Evolutionary conservation across 2,113 vertebrate genomes (phyloP), one percentile per base, ranked within the genome.

Genomic region (Turdus rufiventris): DNA sequence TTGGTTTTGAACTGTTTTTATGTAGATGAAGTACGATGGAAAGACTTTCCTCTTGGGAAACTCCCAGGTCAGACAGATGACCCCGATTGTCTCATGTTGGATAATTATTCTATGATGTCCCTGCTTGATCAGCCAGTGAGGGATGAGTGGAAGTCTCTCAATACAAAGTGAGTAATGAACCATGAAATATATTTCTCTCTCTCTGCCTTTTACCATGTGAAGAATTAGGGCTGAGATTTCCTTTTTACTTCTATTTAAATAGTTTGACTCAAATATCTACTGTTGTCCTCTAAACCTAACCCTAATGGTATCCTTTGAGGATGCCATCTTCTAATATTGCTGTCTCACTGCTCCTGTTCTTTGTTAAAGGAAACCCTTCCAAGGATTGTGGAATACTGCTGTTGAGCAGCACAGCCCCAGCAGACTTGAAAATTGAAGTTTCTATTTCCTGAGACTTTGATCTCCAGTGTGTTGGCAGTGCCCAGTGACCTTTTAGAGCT

Each of bases 41-140:
- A 97, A 48, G 97, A 98, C 65, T 98, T 97, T 48, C 98, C 99
- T 38, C 95, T 99, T 48, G 99, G 99, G 21, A 99, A 98, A 85
- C 97, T 99, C 45, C 99, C 99, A 1, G 98, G 99, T 68, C 99
- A 99, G 96, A 98, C 98, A 1, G 99, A 99, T 5, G 99, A 99
- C 80, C 99, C 99, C 8, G 98, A 98, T 18, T 97, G 97, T 91
- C 98, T 99, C 48, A 97, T 99, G 97, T 67, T 99, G 95, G 98
- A 99, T 33, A 98, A 96, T 93, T 99, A 98, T 73, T 98, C 98
- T 3, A 97, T 98, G 61, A 98, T 99, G 97, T 98, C 98, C 8
- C 98, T 99, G 33, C 98, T 98, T 58, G 99, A 99, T 94, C 99
- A 99, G 93, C 98, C 98, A 57, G 98, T 98, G 78, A 77, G 81